Evolutionary conservation across 2,797 vertebrate species (phyloP).

Genomic region (Amazona ochrocephala): DNA sequence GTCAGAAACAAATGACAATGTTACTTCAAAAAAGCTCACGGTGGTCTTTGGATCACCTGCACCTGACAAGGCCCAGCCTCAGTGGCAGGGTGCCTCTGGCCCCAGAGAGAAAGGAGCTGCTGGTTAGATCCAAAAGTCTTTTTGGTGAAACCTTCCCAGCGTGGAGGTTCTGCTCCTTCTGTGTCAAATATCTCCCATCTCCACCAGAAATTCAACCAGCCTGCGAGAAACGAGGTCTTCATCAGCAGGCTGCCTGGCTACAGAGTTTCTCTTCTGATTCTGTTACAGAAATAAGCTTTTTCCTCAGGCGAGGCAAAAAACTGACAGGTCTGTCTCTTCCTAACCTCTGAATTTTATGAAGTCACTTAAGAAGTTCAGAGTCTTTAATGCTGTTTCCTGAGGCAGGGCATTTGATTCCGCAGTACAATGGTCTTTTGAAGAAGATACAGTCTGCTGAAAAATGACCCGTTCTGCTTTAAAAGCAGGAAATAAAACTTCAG

Average conservation of each 20-base stretch:
- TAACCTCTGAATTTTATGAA: conserved; percentile 20
- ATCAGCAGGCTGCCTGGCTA: not conserved
- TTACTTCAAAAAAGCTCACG: not conserved
- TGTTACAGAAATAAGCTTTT: not conserved
- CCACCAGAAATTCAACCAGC: not conserved
- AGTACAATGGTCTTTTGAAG: conserved; percentile 38
- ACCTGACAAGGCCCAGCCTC: not conserved
- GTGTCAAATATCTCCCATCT: not conserved
- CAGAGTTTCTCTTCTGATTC: not conserved
- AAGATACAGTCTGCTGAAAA: conserved; percentile 17
- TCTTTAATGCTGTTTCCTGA: conserved; percentile 29
- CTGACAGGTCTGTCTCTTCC: not conserved
- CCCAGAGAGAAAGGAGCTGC: not conserved
- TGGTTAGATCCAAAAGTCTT: not conserved
- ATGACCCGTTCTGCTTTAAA: conserved; percentile 25
- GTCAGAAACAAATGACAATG: not conserved
- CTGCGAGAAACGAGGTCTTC: not conserved
- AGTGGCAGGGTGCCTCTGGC: not conserved
- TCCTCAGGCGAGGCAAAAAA: not conserved
- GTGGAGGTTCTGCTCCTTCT: not conserved
- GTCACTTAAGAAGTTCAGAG: conserved; percentile 15
- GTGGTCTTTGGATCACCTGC: not conserved
- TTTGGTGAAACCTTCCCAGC: not conserved
- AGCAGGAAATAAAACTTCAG: conserved; percentile 47
- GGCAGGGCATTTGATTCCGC: conserved; percentile 42